Evolutionary conservation across 2,888 invertebrate genomes (phyloP).

Genomic region (Hipparchia semele): DNA sequence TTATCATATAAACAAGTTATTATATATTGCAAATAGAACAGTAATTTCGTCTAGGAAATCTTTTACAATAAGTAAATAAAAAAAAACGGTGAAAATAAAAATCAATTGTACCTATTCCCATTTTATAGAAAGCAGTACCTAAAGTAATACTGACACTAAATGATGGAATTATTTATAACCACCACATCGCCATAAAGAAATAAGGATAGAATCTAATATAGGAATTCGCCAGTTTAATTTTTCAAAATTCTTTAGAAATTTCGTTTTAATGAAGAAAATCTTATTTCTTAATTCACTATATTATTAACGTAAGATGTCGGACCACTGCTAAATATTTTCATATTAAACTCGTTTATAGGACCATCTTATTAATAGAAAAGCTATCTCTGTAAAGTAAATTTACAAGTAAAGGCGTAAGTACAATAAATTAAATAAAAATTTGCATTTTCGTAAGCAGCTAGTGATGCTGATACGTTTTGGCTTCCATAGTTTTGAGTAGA

Average conservation of each 20-base stretch:
- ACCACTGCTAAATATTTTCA: slow-evolving; percentile 73
- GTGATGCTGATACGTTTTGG: slow-evolving; percentile 68
- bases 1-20: too few species aligned
- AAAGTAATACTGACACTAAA: neutral
- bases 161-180: neutral
- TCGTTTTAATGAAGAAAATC: slow-evolving; percentile 7
- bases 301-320: slow-evolving; percentile 54
- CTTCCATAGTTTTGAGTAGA: slow-evolving; percentile 79
- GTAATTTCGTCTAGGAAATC: too few species aligned
- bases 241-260: neutral
- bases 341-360: slow-evolving; percentile 64
- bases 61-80: too few species aligned
- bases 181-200: neutral
- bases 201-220: neutral
- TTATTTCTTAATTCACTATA: slow-evolving; percentile 19
- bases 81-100: too few species aligned
- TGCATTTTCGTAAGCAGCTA: slow-evolving; percentile 64
- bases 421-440: slow-evolving; percentile 39
- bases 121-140: neutral
- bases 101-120: too few species aligned
- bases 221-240: neutral
- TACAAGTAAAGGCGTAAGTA: slow-evolving; percentile 47
- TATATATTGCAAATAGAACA: too few species aligned
- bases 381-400: slow-evolving; percentile 72
- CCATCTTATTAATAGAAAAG: slow-evolving; percentile 65